A percentile compares a stretch with the other conserved stretches of the same genome.
Conservation (phyloP, 35 echinoderm and acorn worm species). For the Apostichopus japonicus region DNA sequence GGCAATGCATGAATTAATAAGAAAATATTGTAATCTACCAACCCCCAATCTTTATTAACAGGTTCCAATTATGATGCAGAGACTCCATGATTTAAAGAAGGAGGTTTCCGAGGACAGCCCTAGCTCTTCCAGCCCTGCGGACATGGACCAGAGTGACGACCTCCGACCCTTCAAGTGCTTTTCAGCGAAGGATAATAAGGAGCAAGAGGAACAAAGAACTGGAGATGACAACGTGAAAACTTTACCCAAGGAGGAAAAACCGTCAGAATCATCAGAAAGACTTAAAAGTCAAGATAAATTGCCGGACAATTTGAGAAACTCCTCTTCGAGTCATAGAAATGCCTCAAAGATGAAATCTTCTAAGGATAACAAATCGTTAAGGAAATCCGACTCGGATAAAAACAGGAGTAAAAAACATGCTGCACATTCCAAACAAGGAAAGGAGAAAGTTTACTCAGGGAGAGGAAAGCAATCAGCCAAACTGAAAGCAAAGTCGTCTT, state of each 20-base stretch:
- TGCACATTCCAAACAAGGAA: background rate
- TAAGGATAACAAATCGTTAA: constrained; percentile 3
- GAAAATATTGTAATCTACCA: no score
- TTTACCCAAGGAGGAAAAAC: background rate
- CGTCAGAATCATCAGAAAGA: background rate
- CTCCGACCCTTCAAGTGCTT: constrained; percentile 83
- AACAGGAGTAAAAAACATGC: background rate
- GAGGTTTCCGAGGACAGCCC: constrained; percentile 48
- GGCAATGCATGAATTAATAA: no score
- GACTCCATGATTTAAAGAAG: constrained; percentile 68
- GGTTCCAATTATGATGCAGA: constrained; percentile 87
- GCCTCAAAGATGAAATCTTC: background rate
- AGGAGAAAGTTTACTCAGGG: constrained; percentile 18
- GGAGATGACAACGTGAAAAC: background rate
- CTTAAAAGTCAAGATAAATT: background rate
- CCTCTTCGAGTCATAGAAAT: background rate
- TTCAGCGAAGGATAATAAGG: background rate
- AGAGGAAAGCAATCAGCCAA: constrained; percentile 60
- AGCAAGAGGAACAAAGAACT: background rate
- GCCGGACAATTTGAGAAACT: background rate
- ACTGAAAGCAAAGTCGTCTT: constrained; percentile 52
- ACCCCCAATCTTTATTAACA: constrained; percentile 27
- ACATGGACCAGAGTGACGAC: constrained; percentile 56
- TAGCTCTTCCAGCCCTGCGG: constrained; percentile 55
- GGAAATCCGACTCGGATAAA: constrained; percentile 28